phyloP scores from a whole-genome alignment of 2,797 vertebrate species.

The Halcyon smyrnensis region DNA sequence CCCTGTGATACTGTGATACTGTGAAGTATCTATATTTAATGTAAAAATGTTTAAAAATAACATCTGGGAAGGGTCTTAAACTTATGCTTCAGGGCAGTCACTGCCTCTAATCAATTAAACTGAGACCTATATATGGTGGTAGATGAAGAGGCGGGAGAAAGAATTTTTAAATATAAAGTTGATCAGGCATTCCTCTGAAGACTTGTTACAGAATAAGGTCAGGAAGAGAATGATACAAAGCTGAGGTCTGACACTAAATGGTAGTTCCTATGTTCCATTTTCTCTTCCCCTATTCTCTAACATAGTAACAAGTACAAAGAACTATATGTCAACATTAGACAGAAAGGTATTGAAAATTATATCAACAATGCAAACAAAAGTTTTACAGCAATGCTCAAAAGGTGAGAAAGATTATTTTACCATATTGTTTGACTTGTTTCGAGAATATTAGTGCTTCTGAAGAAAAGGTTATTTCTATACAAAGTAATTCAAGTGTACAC shows the following conservation, averaged over 20 bases:
- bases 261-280: not conserved
- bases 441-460: not conserved
- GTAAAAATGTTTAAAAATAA: not conserved
- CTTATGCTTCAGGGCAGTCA: not conserved
- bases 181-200: not conserved
- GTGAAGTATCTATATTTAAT: not conserved
- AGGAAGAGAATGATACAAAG: not conserved
- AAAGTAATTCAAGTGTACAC: not conserved
- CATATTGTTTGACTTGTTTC: not conserved
- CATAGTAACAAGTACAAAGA: not conserved
- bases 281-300: not conserved
- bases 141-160: not conserved
- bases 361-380: not conserved
- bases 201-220: not conserved
- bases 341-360: not conserved
- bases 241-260: not conserved
- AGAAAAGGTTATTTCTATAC: not conserved
- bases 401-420: not conserved
- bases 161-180: not conserved
- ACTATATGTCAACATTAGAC: not conserved
- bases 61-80: not conserved
- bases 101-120: not conserved
- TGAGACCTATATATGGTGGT: not conserved
- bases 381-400: not conserved
- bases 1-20: no score